Base-by-base conservation (phyloP, 2,888 invertebrate genomes). In the Microplitis manilae region DNA sequence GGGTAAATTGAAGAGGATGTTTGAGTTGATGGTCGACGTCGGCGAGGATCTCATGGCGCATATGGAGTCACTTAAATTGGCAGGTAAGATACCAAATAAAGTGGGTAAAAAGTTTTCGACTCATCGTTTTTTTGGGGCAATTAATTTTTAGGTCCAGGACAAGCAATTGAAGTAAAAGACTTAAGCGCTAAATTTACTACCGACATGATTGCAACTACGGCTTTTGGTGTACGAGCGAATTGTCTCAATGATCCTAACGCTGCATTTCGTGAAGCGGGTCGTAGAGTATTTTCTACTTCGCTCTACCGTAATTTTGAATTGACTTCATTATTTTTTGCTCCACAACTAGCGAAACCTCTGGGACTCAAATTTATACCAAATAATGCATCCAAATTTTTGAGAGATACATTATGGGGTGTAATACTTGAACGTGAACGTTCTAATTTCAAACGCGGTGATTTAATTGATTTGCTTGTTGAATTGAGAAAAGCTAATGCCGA, bases 171-270 rank as follows among this genome's bases (percentile, higher is more conserved):
- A 60, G 38, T 87, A 7, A 89, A 88, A 76, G 87, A 89, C n/a
- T 75, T 87, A 1, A 83, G 81, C 39, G 87, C 86, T 0, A 87
- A 83, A 68, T 87, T 85, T 50, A 85, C 87, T 0, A 89, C 88
- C 4, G 92, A 92, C 80, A 87, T 92, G 1, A 91, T 92, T 76
- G 90, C 90, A 4, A 90, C 90, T 0, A 90, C 91, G 1, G 92
- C 91, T 1, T 92, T 88, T 67, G 92, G 92, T 0, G 85, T 92
- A 0, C 86, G 88, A 72, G 91, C 90, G 1, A 91, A 91, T 79
- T 90, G 90, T 2, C 84, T 91, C 17, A 87, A 86, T 13, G 83
- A 90, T 71, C 89, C 90, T 0, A 84, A 92, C 13, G 87, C 90
- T 0, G 88, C 90, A 64, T 91, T 92, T 75, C 90, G 91, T 0